A percentile compares a stretch with the other conserved stretches of the same genome.
phyloP scores from a whole-genome alignment of 2,113 vertebrate genomes.

The Zosterops japonicus region DNA sequence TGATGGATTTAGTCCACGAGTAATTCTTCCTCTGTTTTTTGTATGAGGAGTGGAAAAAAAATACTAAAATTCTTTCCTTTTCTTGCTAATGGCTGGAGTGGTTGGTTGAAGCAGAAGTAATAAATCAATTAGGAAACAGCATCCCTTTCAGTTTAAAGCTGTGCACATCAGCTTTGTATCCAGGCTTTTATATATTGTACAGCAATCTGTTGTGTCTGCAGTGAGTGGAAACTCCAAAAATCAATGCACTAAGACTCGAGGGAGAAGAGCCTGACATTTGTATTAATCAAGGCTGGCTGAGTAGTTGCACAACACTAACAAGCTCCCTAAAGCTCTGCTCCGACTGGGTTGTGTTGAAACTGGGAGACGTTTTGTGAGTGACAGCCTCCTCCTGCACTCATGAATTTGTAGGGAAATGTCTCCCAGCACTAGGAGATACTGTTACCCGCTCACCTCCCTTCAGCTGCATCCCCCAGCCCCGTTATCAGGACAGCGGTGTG shows the following conservation, averaged over 20 bases:
- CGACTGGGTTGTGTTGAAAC: not conserved
- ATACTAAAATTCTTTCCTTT: not conserved
- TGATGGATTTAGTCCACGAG: not conserved
- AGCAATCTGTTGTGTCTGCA: not conserved
- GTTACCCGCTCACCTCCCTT: not conserved
- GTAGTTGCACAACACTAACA: not conserved
- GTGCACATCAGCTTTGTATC: not conserved
- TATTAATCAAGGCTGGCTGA: not conserved
- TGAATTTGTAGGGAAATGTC: not conserved
- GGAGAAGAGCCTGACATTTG: not conserved
- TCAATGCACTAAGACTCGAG: not conserved
- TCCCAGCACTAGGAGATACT: not conserved
- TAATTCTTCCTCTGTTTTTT: not conserved
- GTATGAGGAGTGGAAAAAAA: not conserved
- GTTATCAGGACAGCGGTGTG: not conserved
- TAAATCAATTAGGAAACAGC: not conserved
- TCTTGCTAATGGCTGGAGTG: not conserved
- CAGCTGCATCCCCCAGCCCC: not conserved
- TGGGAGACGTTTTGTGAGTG: not conserved
- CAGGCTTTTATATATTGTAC: not conserved
- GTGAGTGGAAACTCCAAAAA: not conserved
- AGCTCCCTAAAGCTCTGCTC: not conserved
- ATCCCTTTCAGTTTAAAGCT: not conserved
- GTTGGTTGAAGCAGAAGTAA: not conserved
- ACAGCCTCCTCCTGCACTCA: not conserved